Percentiles rank a stretch among this genome's conserved stretches.
These are phyloP conservation scores for Sebastes aleutianus DNA, from an alignment of 2,797 vertebrate genomes.

Conservation along the genomic window DNA sequence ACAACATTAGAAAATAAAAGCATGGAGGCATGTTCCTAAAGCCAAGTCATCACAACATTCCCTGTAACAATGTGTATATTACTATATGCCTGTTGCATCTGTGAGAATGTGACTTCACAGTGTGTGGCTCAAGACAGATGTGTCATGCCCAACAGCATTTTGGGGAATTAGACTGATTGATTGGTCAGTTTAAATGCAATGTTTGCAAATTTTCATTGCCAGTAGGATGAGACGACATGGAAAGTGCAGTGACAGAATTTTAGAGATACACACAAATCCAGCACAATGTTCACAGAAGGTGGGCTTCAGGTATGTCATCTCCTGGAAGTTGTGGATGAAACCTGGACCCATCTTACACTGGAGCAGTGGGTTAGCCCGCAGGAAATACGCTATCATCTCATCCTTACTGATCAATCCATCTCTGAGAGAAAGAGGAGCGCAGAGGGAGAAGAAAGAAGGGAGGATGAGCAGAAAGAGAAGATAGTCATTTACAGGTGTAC, in stretches of 20 bases:
- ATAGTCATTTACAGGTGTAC: neutral
- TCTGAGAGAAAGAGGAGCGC: conserved; percentile 66
- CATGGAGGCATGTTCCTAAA: neutral
- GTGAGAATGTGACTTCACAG: neutral
- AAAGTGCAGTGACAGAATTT: neutral
- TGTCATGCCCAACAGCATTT: neutral
- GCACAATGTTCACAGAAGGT: conserved; percentile 98
- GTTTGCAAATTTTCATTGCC: conserved; percentile 8
- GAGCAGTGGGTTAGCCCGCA: conserved; percentile 94
- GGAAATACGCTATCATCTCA: conserved; percentile 97
- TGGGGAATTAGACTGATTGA: neutral
- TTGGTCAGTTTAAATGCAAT: neutral
- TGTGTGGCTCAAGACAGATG: neutral
- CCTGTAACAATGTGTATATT: neutral
- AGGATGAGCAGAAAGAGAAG: neutral
- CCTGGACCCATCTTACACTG: conserved; percentile 97
- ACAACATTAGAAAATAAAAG: conserved; percentile 59
- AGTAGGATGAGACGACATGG: neutral
- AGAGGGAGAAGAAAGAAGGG: neutral
- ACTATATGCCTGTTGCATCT: neutral
- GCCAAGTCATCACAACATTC: conserved; percentile 45
- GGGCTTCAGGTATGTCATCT: conserved; percentile 97
- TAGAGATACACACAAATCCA: conserved; percentile 91
- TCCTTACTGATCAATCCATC: conserved; percentile 97
- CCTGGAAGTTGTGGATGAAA: conserved; percentile 96